Evolutionary conservation across 92 coral and sea anemone genomes (phyloP).

Genomic region (Zoanthus solanderi): DNA sequence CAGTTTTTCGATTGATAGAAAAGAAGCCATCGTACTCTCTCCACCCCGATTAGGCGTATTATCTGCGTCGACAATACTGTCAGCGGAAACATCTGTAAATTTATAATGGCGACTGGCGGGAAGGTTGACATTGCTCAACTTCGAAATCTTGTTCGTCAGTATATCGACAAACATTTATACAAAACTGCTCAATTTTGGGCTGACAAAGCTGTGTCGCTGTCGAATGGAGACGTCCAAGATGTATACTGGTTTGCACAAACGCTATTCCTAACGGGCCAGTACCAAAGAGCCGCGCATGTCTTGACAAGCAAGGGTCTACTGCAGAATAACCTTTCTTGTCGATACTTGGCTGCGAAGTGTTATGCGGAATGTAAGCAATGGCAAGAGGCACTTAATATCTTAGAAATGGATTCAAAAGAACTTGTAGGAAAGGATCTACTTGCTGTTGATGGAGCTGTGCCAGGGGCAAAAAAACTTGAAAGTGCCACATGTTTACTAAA

Average conservation of each 20-base stretch:
- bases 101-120: conserved; percentile 99
- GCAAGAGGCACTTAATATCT: conserved; percentile 93
- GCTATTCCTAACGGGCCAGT: conserved; percentile 87
- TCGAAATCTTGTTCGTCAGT: conserved; percentile 96
- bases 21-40: not conserved
- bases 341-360: conserved; percentile 96
- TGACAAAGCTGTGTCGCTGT: conserved; percentile 94
- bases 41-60: conserved; percentile 46
- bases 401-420: conserved; percentile 88
- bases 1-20: not conserved
- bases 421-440: conserved; percentile 66
- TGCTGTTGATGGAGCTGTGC: conserved; percentile 59
- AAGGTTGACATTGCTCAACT: conserved; percentile 97
- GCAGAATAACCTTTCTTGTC: conserved; percentile 85
- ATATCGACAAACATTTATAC: conserved; percentile 94
- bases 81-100: conserved; percentile 62
- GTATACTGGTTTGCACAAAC: conserved; percentile 98
- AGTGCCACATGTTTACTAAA: conserved; percentile 87
- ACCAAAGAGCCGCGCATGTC: conserved; percentile 89
- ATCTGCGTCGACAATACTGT: conserved; percentile 32
- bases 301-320: conserved; percentile 85
- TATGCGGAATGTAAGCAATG: conserved; percentile 94
- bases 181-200: conserved; percentile 99
- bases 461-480: conserved; percentile 87
- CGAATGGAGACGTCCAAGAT: conserved; percentile 94